Evolutionary conservation across 2,888 invertebrate genomes (phyloP).

Genomic region (Tanytarsus gracilentus): DNA sequence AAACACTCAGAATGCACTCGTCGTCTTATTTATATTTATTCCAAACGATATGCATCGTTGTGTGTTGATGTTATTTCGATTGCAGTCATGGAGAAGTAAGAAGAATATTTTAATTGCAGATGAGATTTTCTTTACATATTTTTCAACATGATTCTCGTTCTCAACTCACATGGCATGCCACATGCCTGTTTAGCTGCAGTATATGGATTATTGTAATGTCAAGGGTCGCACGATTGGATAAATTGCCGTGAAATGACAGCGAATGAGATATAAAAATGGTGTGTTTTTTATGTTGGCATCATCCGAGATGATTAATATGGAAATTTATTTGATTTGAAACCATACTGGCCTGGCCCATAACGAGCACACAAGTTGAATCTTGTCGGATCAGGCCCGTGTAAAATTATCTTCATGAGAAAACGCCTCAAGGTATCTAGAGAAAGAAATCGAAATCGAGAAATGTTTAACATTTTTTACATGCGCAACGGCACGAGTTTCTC

Average conservation of each 20-base stretch:
- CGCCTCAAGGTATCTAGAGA: background rate
- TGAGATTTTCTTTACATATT: too few species aligned
- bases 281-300: background rate
- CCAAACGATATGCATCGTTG: too few species aligned
- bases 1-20: too few species aligned
- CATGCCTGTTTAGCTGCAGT: background rate
- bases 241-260: slow-evolving; percentile 1
- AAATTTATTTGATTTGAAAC: slow-evolving; percentile 8
- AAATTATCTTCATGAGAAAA: slow-evolving; percentile 11
- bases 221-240: background rate
- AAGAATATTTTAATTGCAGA: background rate
- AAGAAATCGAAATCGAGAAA: background rate
- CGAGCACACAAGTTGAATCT: background rate
- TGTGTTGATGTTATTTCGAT: too few species aligned
- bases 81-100: too few species aligned
- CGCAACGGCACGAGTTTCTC: slow-evolving; percentile 11
- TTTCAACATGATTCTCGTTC: too few species aligned
- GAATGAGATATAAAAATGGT: background rate
- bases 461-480: slow-evolving; percentile 9
- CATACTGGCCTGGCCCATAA: background rate
- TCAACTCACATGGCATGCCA: background rate
- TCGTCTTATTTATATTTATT: too few species aligned
- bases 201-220: background rate
- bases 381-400: background rate
- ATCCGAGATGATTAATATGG: slow-evolving; percentile 3